Percentiles rank a stretch among this genome's conserved stretches.
phyloP scores from a whole-genome alignment of 2,888 invertebrate species.

The Globia sparganii region DNA sequence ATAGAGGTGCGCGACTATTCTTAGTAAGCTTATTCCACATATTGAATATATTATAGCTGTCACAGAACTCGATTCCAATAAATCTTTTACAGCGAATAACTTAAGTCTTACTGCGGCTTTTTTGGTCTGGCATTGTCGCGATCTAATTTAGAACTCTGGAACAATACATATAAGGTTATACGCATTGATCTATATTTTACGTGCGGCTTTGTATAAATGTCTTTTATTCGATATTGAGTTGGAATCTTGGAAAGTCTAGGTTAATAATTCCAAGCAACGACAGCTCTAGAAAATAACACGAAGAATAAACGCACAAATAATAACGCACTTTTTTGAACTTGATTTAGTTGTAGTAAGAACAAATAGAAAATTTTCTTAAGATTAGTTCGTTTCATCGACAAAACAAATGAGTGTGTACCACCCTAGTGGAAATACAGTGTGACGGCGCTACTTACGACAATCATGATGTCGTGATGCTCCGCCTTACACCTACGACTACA shows the following conservation, averaged over 20 bases:
- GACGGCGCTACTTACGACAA: conserved; percentile 64
- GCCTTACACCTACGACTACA: conserved; percentile 58
- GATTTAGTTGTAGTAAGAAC: too few species aligned
- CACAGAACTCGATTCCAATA: conserved; percentile 60
- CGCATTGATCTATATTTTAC: conserved; percentile 32
- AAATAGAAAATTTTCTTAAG: not conserved
- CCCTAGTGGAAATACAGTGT: conserved; percentile 59
- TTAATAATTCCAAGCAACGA: conserved; percentile 6
- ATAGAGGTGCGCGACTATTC: conserved; percentile 55
- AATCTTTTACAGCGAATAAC: conserved; percentile 60
- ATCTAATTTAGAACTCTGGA: conserved; percentile 53
- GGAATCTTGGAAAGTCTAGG: conserved; percentile 4
- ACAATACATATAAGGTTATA: conserved; percentile 44
- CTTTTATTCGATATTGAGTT: conserved; percentile 37
- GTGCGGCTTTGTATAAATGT: conserved; percentile 7
- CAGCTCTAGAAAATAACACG: not conserved
- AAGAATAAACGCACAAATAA: too few species aligned
- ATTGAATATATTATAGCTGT: conserved; percentile 56
- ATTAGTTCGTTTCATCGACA: conserved; percentile 18
- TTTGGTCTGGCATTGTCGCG: conserved; percentile 47
- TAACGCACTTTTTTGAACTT: too few species aligned
- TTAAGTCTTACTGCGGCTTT: conserved; percentile 56
- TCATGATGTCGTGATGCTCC: conserved; percentile 58
- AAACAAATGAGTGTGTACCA: conserved; percentile 9
- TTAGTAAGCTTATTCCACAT: conserved; percentile 58